Evolutionary conservation across 1,140 invertebrate species (phyloP).

Genomic region (Aphaenogaster floridana): DNA sequence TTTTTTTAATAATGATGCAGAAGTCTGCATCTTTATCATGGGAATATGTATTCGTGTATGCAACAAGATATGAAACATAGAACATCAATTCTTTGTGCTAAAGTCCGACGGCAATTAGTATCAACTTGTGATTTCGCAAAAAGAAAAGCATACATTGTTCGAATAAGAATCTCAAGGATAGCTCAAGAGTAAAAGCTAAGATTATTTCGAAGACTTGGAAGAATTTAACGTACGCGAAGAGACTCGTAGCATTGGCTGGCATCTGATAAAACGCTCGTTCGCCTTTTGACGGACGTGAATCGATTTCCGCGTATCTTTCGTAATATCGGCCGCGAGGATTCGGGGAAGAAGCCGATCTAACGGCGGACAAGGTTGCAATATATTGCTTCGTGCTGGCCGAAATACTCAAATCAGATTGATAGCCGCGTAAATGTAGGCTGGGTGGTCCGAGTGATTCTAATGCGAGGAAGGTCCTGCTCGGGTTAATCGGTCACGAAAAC

Average conservation of each 20-base stretch:
- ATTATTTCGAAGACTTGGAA: slow-evolving; percentile 19
- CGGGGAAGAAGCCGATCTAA: slow-evolving; percentile 31
- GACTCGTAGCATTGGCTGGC: neutral
- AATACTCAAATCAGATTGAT: slow-evolving; percentile 72
- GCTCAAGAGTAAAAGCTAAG: neutral
- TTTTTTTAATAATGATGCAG: neutral
- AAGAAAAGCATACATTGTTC: neutral
- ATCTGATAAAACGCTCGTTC: slow-evolving; percentile 54
- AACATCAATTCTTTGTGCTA: neutral
- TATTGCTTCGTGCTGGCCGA: slow-evolving; percentile 50
- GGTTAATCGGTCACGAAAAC: slow-evolving; percentile 49
- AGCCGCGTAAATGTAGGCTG: slow-evolving; percentile 59
- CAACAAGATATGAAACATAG: neutral
- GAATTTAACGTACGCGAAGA: neutral
- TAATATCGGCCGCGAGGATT: slow-evolving; percentile 34
- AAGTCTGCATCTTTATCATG: neutral
- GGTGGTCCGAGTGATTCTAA: slow-evolving; percentile 47
- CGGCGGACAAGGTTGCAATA: slow-evolving; percentile 29
- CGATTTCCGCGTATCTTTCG: slow-evolving; percentile 47
- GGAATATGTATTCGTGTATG: neutral
- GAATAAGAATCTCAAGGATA: neutral
- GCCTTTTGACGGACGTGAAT: slow-evolving; percentile 51
- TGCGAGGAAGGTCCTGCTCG: slow-evolving; percentile 3
- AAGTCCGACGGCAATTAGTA: neutral
- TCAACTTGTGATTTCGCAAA: slow-evolving; percentile 4